Base-by-base conservation (phyloP, 2,797 vertebrate species). In the Hydrocynus forskahlii region DNA sequence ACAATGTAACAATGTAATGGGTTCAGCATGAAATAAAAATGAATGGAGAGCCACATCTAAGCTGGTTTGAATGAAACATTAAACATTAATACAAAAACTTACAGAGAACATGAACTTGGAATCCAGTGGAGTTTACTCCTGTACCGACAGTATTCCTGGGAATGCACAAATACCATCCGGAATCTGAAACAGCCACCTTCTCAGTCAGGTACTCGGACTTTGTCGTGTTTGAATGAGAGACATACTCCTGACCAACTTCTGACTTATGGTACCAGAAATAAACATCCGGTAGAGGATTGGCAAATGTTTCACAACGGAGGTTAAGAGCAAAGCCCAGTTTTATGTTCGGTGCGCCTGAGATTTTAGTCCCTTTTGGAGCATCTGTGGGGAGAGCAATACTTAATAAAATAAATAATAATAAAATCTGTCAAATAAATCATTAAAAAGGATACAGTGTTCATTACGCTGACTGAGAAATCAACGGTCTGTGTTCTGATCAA, bases 131-230 rank as follows among this genome's bases (percentile, higher is more conserved):
- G 0, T 23, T 1, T 0, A n/a, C 0, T 13, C 88, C 89, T 43
- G 1, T 29, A 1, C 23, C 62, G 0, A 92, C 19, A 3, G 0
- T 0, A 76, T 94, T 94, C 29, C 50, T 73, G 0, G 90, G 82
- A 0, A 69, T 87, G 79, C 93, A 94, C 5, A 0, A 48, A 48
- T 92, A 94, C 76, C 59, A 80, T 1, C 83, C 91, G 19, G 88
- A 82, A 75, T 93, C 48, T 19, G 5, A 0, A 77, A 85, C 84
- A 59, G 86, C 2, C 10, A 92, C 76, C 0, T 52, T 0, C 0
- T 0, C 0, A 2, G 0, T 0, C 2, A 0, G 0, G 45, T 19
- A 43, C 8, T 0, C 0, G 12, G 48, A 50, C 0, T 5, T 0
- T 14, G 0, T 1, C 0, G 0, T 16, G 69, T 48, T 19, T 14